A percentile compares a stretch with the other conserved stretches of the same genome.
These are phyloP conservation scores for Gastrophysa polygoni DNA, from an alignment of 2,888 invertebrate species.

Conservation along the genomic window DNA sequence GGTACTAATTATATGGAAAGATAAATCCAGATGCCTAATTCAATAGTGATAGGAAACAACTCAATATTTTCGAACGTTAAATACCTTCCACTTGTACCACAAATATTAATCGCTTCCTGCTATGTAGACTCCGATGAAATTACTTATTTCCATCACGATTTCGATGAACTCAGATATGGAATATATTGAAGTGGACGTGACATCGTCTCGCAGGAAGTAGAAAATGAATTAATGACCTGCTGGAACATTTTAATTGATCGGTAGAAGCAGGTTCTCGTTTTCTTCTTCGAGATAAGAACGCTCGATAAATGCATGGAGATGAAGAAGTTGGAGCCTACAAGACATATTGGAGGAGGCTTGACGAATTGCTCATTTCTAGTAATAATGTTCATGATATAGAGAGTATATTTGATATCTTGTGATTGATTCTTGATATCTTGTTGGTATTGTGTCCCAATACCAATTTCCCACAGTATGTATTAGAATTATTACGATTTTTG, in stretches of 20 bases:
- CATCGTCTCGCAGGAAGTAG: slow-evolving; percentile 29
- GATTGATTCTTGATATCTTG: no score
- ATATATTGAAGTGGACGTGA: slow-evolving; percentile 23
- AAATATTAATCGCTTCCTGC: not conserved
- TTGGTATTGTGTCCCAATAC: no score
- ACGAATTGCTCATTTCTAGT: not conserved
- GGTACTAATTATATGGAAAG: no score
- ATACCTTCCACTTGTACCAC: not conserved
- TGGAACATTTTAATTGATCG: slow-evolving; percentile 28
- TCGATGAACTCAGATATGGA: slow-evolving; percentile 13
- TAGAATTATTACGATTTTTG: no score
- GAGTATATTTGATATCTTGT: not conserved
- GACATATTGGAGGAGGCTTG: not conserved
- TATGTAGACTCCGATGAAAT: not conserved
- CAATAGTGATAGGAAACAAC: no score
- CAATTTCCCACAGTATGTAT: no score
- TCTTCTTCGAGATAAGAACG: not conserved
- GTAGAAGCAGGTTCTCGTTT: slow-evolving; percentile 11
- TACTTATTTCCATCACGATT: slow-evolving; percentile 9
- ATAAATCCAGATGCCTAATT: no score
- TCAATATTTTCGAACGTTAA: no score
- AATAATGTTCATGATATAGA: not conserved
- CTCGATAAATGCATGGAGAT: not conserved
- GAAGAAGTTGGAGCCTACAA: not conserved
- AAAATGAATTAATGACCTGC: slow-evolving; percentile 26